These are phyloP conservation scores for Turnix velox DNA, from an alignment of 2,113 vertebrate genomes.

Conservation along the genomic window DNA sequence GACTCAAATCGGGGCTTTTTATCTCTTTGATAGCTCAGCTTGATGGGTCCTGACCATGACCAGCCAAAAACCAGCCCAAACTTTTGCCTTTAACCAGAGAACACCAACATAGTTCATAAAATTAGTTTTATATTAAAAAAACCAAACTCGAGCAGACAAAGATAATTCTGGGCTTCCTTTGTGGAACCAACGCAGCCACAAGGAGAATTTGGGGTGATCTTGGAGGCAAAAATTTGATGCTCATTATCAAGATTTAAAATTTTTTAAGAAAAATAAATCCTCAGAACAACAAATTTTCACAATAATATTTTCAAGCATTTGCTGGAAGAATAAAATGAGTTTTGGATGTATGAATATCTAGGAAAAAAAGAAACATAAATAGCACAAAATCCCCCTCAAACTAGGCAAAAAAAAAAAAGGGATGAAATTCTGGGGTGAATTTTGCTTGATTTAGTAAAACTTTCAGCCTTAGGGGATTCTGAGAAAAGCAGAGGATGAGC, in stretches of 20 bases:
- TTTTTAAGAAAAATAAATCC: background rate
- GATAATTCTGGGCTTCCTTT: background rate
- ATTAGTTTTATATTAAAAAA: background rate
- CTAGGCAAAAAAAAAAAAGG: background rate
- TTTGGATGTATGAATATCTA: background rate
- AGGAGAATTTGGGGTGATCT: background rate
- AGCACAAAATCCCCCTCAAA: too few species aligned
- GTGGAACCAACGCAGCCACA: background rate
- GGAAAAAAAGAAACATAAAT: background rate
- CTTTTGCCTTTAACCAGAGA: background rate
- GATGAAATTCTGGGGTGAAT: background rate
- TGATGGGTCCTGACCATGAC: rapidly evolving
- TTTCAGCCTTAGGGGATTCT: background rate
- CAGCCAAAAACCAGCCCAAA: rapidly evolving
- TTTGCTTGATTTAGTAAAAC: background rate
- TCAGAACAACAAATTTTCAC: background rate
- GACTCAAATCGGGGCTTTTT: rapidly evolving
- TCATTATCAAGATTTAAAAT: rapidly evolving
- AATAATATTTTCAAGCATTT: background rate
- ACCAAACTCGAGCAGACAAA: background rate
- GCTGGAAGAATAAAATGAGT: background rate
- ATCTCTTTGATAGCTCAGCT: background rate
- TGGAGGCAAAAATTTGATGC: background rate
- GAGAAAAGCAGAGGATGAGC: background rate
- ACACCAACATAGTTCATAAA: too few species aligned